These are phyloP conservation scores for Planiliza haematocheilus DNA, from an alignment of 2,113 vertebrate species.

Conservation along the genomic window DNA sequence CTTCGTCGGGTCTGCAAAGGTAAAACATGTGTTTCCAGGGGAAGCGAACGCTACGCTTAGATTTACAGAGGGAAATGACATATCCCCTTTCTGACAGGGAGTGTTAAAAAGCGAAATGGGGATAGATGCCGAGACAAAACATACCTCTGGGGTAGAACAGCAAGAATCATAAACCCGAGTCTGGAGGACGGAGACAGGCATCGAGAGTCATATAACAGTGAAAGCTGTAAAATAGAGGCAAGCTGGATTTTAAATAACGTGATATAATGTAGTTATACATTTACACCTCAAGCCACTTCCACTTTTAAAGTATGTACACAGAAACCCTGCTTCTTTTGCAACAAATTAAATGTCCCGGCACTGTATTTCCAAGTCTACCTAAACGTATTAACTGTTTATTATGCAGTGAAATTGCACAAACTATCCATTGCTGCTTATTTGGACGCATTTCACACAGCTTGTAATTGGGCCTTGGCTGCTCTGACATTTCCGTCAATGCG, in stretches of 20 bases:
- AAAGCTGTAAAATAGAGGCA: conserved; percentile 52
- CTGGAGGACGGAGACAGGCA: conserved; percentile 48
- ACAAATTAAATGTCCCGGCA: conserved; percentile 21
- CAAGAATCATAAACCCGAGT: conserved; percentile 64
- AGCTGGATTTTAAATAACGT: conserved; percentile 55
- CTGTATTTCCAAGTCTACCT: conserved; percentile 21
- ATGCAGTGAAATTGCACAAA: conserved; percentile 33
- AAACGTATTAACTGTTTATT: conserved; percentile 33
- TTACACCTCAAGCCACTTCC: conserved; percentile 13
- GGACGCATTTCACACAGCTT: conserved; percentile 14
- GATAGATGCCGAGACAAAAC: conserved; percentile 71
- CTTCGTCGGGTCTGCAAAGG: conserved; percentile 74
- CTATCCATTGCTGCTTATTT: conserved; percentile 33
- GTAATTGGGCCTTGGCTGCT: conserved; percentile 22
- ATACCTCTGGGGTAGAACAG: conserved; percentile 63
- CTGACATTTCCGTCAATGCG: conserved; percentile 13
- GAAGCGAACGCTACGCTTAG: conserved; percentile 65
- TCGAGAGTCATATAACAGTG: conserved; percentile 50
- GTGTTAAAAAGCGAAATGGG: conserved; percentile 75
- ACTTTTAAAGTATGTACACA: conserved; percentile 26
- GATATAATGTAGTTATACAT: conserved; percentile 36
- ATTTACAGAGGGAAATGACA: conserved; percentile 77
- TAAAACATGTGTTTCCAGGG: conserved; percentile 80
- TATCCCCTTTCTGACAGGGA: conserved; percentile 76
- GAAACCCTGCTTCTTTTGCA: conserved; percentile 10